Evolutionary conservation across 2,113 vertebrate species (phyloP).

Genomic region (Madoqua kirkii): DNA sequence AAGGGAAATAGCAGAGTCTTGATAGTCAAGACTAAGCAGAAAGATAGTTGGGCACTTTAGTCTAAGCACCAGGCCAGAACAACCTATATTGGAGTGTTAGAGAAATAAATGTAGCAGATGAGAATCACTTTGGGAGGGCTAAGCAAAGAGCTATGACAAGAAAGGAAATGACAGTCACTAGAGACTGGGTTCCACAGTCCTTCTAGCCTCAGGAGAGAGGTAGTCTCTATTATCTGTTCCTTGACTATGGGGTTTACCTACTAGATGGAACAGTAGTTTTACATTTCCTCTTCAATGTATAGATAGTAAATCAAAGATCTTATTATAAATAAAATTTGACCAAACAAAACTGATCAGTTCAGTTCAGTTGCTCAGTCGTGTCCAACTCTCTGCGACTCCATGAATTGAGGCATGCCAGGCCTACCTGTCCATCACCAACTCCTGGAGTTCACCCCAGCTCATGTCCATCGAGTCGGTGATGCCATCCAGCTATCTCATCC

Average conservation of each 20-base stretch:
- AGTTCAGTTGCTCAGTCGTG: no score
- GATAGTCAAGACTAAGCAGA: background rate
- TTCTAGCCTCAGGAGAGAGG: background rate
- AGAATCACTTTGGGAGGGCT: background rate
- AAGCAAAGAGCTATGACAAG: background rate
- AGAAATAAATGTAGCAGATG: background rate
- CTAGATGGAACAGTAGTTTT: background rate
- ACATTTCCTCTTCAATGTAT: background rate
- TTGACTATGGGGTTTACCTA: background rate
- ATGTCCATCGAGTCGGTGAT: no score
- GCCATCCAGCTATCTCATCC: no score
- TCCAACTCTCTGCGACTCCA: accelerated
- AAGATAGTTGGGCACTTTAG: background rate
- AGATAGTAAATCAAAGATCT: background rate
- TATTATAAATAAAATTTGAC: background rate
- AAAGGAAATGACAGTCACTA: background rate
- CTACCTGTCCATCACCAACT: no score
- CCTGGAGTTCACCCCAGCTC: no score
- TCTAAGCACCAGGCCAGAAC: background rate
- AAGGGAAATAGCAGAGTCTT: background rate
- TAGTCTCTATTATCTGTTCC: background rate
- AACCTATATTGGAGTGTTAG: background rate
- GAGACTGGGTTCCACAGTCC: background rate
- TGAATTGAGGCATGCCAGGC: no score
- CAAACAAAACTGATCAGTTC: background rate